A percentile compares a stretch with the other conserved stretches of the same genome.
phyloP scores from a whole-genome alignment of 2,113 vertebrate species.

The Bujurquina vittata region DNA sequence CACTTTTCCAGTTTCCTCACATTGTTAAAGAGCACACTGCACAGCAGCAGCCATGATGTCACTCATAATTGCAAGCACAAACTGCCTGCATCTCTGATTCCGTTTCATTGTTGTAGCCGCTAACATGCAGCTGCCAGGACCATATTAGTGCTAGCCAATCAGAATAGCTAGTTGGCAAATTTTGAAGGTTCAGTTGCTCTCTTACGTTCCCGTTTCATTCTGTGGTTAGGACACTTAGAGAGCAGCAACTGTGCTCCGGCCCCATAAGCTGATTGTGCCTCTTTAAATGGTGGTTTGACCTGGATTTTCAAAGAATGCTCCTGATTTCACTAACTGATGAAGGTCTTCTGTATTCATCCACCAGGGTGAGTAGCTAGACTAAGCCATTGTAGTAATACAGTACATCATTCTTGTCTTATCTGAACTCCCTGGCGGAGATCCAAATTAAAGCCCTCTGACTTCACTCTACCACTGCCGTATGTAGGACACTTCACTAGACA shows the following conservation, averaged over 20 bases:
- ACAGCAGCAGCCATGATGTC: no score
- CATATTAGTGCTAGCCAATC: no score
- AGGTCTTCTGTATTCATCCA: background rate
- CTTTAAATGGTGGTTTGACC: background rate
- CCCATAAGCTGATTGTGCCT: background rate
- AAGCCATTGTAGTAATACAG: background rate
- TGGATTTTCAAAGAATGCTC: background rate
- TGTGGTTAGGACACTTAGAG: background rate
- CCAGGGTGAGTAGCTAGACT: background rate
- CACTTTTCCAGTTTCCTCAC: no score
- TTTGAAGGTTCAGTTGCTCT: no score
- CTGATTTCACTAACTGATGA: background rate
- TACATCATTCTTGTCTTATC: constrained; percentile 14
- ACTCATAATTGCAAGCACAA: no score
- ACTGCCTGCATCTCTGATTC: no score
- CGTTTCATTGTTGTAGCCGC: no score
- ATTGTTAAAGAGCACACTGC: no score
- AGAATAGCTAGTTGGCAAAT: no score
- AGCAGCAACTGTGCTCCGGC: background rate
- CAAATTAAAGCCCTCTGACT: constrained; percentile 39
- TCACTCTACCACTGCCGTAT: constrained; percentile 2
- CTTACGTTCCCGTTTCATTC: background rate
- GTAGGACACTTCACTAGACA: constrained; percentile 6
- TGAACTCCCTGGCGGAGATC: constrained; percentile 1
- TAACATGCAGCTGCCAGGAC: no score